Conservation (phyloP, 2,888 invertebrate genomes). For the Thereva nobilitata region DNA sequence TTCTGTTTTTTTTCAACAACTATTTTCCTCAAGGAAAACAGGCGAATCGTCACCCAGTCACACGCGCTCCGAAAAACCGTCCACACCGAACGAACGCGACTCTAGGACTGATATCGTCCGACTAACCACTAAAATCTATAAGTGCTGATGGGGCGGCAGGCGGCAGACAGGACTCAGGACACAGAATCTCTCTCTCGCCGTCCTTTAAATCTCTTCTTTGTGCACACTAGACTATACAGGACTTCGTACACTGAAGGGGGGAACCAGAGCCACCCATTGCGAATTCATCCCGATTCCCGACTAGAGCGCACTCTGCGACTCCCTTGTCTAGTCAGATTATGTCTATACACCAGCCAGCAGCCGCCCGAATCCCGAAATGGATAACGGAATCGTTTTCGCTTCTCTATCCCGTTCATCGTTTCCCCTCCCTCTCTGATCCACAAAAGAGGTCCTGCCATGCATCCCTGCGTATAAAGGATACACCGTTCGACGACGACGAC, state of each 20-base stretch:
- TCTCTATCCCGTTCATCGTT: conserved; percentile 24
- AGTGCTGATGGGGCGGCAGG: conserved; percentile 29
- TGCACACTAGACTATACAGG: conserved; percentile 25
- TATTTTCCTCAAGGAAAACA: no score
- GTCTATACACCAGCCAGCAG: conserved; percentile 7
- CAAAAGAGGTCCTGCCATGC: no score
- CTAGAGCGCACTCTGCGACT: neutral
- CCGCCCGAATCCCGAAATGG: conserved; percentile 14
- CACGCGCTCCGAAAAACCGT: conserved; percentile 26
- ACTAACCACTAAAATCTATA: conserved; percentile 35
- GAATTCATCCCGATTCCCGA: conserved; percentile 25
- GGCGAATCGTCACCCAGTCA: conserved; percentile 7
- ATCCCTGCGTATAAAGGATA: no score
- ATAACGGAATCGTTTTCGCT: conserved; percentile 21
- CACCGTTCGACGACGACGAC: no score
- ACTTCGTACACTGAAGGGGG: neutral
- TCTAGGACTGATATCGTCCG: conserved; percentile 37
- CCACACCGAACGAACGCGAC: conserved; percentile 40
- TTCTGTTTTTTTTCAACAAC: no score
- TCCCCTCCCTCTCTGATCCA: no score
- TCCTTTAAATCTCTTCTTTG: conserved; percentile 33
- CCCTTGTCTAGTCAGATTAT: conserved; percentile 35
- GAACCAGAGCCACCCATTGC: conserved; percentile 24
- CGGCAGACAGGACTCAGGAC: neutral
- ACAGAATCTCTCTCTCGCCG: conserved; percentile 22